A percentile compares a stretch with the other conserved stretches of the same genome.
These are phyloP conservation scores for Sebastes taczanowskii DNA, from an alignment of 2,797 vertebrate genomes.

Conservation along the genomic window DNA sequence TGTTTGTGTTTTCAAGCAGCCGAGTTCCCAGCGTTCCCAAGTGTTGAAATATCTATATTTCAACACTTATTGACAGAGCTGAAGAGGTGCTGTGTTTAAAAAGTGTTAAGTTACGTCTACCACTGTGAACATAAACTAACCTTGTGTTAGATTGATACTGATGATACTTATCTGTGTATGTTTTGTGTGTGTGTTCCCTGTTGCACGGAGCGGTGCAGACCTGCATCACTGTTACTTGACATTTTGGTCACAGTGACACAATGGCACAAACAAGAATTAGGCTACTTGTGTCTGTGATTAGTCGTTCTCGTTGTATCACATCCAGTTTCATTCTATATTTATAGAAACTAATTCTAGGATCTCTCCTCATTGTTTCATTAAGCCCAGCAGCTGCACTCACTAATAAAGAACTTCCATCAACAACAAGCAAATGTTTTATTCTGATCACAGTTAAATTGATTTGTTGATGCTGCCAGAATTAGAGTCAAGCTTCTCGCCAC, in stretches of 20 bases:
- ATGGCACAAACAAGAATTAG: conserved; percentile 23
- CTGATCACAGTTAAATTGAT: neutral
- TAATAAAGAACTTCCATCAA: neutral
- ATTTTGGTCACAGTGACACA: conserved; percentile 23
- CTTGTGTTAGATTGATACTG: neutral
- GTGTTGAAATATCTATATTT: neutral
- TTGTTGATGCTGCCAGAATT: neutral
- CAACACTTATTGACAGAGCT: neutral
- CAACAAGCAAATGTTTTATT: neutral
- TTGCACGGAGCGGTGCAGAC: neutral
- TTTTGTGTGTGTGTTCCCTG: neutral
- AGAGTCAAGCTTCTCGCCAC: neutral
- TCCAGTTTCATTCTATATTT: neutral
- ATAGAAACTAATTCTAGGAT: neutral
- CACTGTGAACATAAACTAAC: neutral
- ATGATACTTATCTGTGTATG: neutral
- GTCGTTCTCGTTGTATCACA: neutral
- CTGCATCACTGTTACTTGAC: neutral
- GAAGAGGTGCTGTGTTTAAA: neutral
- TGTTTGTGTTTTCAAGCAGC: neutral
- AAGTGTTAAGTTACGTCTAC: neutral
- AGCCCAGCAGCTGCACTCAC: neutral
- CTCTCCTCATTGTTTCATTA: neutral
- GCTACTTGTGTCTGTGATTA: conserved; percentile 9
- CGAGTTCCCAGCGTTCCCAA: neutral